Percentiles rank a stretch among this genome's conserved stretches.
Evolutionary conservation across 2,888 invertebrate genomes (phyloP).

Genomic region (Hyposoter didymator): DNA sequence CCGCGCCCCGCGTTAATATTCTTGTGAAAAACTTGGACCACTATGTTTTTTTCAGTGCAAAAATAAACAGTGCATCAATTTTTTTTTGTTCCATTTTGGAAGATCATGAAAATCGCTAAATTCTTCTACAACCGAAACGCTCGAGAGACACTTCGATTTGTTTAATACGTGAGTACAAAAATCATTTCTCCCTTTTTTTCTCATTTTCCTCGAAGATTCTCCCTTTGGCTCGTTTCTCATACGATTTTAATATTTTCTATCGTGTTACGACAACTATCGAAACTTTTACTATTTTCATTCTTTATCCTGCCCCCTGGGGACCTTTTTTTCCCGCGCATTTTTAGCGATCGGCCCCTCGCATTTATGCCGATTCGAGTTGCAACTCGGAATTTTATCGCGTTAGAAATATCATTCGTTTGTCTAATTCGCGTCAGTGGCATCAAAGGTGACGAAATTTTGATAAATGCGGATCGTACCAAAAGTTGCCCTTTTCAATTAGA

Average conservation of each 20-base stretch:
- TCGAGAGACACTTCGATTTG: slow-evolving; percentile 37
- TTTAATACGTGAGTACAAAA: slow-evolving; percentile 46
- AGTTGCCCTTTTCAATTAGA: too few species aligned
- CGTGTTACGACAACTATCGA: neutral
- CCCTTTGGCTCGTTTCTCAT: neutral
- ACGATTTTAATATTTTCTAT: neutral
- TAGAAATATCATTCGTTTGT: neutral
- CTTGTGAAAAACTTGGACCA: neutral
- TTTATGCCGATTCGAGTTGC: neutral
- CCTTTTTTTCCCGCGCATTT: slow-evolving; percentile 54
- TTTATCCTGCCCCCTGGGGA: neutral
- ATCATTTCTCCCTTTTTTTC: neutral
- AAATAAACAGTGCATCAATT: neutral
- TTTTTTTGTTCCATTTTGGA: slow-evolving; percentile 8
- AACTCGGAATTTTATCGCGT: neutral
- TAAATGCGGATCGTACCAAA: too few species aligned
- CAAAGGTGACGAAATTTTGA: neutral
- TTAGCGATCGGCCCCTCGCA: neutral
- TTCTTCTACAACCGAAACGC: slow-evolving; percentile 37
- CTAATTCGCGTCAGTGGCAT: neutral
- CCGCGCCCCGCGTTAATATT: slow-evolving; percentile 21
- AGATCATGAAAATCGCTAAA: slow-evolving; percentile 44
- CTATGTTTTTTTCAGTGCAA: slow-evolving; percentile 16
- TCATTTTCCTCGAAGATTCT: neutral
- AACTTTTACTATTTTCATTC: neutral